Conservation (phyloP, 1,140 invertebrate species). For the Nylanderia fulva region DNA sequence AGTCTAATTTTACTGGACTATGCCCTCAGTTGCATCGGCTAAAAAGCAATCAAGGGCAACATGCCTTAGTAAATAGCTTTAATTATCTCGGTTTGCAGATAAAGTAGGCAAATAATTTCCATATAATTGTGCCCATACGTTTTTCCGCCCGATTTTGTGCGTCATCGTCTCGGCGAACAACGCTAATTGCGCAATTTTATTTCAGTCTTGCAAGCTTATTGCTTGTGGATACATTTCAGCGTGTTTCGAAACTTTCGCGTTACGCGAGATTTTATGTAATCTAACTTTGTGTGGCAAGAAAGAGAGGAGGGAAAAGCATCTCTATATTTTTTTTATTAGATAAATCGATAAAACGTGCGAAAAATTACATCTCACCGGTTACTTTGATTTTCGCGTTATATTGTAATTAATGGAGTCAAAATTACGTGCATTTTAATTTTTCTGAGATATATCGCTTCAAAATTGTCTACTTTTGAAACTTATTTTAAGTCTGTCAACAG, state of each 20-base stretch:
- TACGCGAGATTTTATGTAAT: neutral
- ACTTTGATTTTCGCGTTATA: too few species aligned
- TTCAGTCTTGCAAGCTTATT: neutral
- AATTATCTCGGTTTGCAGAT: conserved; percentile 33
- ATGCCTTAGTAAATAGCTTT: conserved; percentile 34
- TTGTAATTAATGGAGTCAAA: too few species aligned
- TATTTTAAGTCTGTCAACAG: too few species aligned
- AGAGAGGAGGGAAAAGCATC: neutral
- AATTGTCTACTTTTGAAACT: too few species aligned
- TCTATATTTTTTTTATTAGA: too few species aligned
- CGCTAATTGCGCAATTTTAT: neutral
- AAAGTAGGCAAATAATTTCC: conserved; percentile 50
- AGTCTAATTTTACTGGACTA: too few species aligned
- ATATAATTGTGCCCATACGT: conserved; percentile 36
- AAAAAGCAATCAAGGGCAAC: conserved; percentile 11
- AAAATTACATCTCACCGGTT: too few species aligned
- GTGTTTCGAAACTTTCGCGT: neutral
- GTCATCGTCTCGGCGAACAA: conserved; percentile 12
- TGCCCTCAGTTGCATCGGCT: conserved; percentile 30
- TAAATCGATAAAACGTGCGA: too few species aligned
- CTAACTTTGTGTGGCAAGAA: neutral
- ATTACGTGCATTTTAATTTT: too few species aligned
- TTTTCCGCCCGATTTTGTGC: neutral
- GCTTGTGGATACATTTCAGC: neutral
- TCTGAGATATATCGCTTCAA: too few species aligned